A percentile compares a stretch with the other conserved stretches of the same genome.
These are phyloP conservation scores for Oryzias javanicus DNA, from an alignment of 2,113 vertebrate species.

Conservation along the genomic window DNA sequence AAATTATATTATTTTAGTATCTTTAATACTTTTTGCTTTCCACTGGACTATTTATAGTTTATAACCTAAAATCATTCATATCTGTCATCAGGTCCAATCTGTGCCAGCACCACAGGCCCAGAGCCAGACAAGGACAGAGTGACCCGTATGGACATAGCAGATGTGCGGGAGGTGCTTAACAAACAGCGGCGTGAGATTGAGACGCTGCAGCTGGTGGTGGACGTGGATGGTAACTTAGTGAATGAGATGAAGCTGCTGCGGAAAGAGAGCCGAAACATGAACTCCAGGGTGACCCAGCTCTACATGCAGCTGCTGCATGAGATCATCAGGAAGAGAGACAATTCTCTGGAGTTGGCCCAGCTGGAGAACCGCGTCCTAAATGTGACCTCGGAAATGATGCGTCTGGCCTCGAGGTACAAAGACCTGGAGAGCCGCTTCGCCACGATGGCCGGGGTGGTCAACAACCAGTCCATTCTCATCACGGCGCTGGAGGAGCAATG, in stretches of 20 bases:
- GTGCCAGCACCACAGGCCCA: conserved; percentile 86
- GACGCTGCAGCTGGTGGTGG: conserved; percentile 90
- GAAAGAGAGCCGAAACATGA: conserved; percentile 99
- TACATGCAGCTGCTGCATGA: conserved; percentile 98
- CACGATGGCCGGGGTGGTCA: conserved; percentile 86
- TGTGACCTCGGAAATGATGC: conserved; percentile 93
- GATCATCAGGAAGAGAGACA: conserved; percentile 97
- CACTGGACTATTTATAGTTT: conserved; percentile 4
- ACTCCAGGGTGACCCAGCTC: conserved; percentile 95
- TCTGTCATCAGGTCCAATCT: conserved; percentile 85
- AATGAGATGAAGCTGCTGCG: conserved; percentile 95
- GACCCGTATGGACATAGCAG: conserved; percentile 93
- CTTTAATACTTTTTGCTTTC: background rate
- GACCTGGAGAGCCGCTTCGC: conserved; percentile 89
- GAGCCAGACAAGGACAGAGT: conserved; percentile 86
- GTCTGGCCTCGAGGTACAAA: conserved; percentile 89
- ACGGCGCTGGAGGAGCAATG: conserved; percentile 90
- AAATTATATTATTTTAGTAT: background rate
- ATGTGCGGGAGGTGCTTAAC: conserved; percentile 89
- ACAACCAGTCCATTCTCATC: conserved; percentile 95
- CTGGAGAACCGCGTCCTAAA: conserved; percentile 96
- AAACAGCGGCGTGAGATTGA: conserved; percentile 95
- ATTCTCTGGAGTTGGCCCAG: conserved; percentile 93
- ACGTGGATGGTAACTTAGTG: conserved; percentile 94
- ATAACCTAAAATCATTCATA: conserved; percentile 10